Conservation (phyloP, 2,113 vertebrate genomes). For the Bubo blakistoni region DNA sequence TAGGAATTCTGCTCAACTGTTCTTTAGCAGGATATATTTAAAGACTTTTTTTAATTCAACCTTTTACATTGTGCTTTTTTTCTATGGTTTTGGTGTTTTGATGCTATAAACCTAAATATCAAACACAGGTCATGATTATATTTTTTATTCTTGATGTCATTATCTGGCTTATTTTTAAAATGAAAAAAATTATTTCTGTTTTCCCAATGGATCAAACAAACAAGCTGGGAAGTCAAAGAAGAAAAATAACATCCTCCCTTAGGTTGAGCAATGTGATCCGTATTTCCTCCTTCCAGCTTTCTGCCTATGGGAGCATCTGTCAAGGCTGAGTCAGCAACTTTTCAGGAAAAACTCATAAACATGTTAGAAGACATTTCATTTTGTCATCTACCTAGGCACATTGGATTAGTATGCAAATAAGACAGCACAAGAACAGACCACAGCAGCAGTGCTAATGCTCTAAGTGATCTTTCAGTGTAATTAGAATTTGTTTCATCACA, state of each 20-base stretch:
- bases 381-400: slow-evolving; percentile 40
- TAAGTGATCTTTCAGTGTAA: slow-evolving; percentile 70
- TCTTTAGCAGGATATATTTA: background rate
- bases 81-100: background rate
- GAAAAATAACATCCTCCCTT: background rate
- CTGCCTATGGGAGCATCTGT: slow-evolving; percentile 33
- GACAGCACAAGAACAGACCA: slow-evolving; percentile 44
- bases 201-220: background rate
- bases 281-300: slow-evolving; percentile 8
- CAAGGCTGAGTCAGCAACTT: slow-evolving; percentile 68
- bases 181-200: background rate
- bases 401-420: slow-evolving; percentile 51
- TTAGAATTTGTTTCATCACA: slow-evolving; percentile 75
- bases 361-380: slow-evolving; percentile 28
- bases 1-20: slow-evolving; percentile 7
- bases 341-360: slow-evolving; percentile 29
- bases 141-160: background rate
- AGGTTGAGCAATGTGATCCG: background rate
- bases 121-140: background rate
- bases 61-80: background rate
- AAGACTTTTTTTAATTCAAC: background rate
- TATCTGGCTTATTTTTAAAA: background rate
- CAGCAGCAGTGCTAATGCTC: slow-evolving; percentile 50
- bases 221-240: background rate
- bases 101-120: background rate